Evolutionary conservation across 2,888 invertebrate genomes (phyloP).

Genomic region (Ischnura elegans): DNA sequence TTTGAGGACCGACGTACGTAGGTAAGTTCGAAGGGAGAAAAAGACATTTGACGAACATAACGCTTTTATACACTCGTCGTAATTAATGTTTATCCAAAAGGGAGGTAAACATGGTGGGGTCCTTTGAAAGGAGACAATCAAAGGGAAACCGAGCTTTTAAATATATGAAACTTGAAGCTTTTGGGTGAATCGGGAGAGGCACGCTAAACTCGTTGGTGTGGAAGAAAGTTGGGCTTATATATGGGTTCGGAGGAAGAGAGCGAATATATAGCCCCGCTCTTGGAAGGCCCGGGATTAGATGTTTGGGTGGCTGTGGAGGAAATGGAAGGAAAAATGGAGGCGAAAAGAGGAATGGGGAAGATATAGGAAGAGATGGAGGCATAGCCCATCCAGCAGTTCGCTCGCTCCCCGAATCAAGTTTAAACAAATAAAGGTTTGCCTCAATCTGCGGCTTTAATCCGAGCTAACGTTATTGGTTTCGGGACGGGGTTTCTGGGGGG

Average conservation of each 20-base stretch:
- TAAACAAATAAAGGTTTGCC: constrained; percentile 67
- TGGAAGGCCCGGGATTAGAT: background rate
- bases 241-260: too few species aligned
- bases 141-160: constrained; percentile 35
- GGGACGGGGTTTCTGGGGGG: background rate
- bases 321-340: background rate
- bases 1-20: background rate
- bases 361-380: background rate
- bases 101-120: background rate
- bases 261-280: too few species aligned
- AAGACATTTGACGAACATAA: background rate
- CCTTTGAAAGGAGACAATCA: constrained; percentile 23
- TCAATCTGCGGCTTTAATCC: constrained; percentile 67
- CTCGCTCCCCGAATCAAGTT: constrained; percentile 64
- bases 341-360: background rate
- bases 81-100: constrained; percentile 38
- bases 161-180: constrained; percentile 35
- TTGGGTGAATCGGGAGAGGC: background rate
- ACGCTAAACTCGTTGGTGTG: background rate
- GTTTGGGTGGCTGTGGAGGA: background rate
- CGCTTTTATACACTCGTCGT: constrained; percentile 31
- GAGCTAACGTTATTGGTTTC: constrained; percentile 69
- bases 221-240: background rate
- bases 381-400: constrained; percentile 52
- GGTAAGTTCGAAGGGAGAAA: background rate